Base-by-base conservation (phyloP, 2,888 invertebrate species). In the Plagodis dolabraria region DNA sequence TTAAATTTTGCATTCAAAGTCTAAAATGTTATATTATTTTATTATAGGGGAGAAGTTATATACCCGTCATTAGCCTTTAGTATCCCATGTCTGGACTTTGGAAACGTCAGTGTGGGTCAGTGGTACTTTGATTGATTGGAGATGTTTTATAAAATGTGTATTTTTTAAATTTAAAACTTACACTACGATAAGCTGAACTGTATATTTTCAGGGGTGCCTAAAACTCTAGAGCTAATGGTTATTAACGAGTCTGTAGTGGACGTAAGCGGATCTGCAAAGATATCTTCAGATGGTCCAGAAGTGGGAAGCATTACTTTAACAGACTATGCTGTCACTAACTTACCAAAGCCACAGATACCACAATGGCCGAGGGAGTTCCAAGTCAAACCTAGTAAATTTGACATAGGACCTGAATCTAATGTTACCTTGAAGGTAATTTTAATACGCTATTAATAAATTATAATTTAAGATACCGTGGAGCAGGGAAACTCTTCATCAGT, bases 51-150 rank as follows among this genome's bases (percentile, higher is more conserved):
- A 11, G 93, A 89, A 74, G 89, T 95, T 1, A 83, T 95, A 56
- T 94, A 94, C 71, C 95, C 95, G 0, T 89, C 94, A 7, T 73
- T 95, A 34, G 89, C 80, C 73, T 94, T 94, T 66, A 92, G 93
- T 65, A 82, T 89, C 42, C 84, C 87, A 0, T 86, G 85, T 64
- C 76, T 95, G 48, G 92, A 95, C 80, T 95, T 95, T 76, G 94
- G 94, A 42, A 80, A 76, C 46, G 89, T 94, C 10, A 92, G 95
- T 60, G 78, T 94, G 69, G 95, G 95, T 94, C 83, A 82, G 83
- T 44, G 12, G 22, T 35, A 33, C 5, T 47, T 6, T 12, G 0
- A 12, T 5, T 12, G 12, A 12, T 44, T 11, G 11, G 10, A 34
- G n/a, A n/a, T 7, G 10, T 34, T 12, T 44, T 6, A 12, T 12